Conservation (phyloP, 2,797 vertebrate species). For the Sarcoramphus papa region DNA sequence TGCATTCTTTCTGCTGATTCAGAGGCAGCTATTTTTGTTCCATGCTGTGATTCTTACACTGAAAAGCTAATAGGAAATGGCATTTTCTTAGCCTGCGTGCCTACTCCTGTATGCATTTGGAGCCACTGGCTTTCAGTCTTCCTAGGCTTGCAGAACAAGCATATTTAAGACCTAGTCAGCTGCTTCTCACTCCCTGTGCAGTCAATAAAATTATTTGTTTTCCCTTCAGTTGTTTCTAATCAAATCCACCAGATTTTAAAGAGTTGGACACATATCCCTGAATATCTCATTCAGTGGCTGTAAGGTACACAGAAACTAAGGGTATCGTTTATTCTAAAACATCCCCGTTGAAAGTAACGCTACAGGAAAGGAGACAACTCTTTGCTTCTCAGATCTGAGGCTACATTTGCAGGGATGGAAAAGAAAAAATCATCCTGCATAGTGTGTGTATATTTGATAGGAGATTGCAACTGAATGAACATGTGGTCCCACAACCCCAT, state of each 20-base stretch:
- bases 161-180: neutral
- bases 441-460: neutral
- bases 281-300: neutral
- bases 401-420: neutral
- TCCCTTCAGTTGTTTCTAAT: neutral
- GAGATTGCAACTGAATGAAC: neutral
- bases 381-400: neutral
- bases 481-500: too few relatives aligned
- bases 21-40: neutral
- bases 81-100: neutral
- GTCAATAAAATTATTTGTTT: neutral
- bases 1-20: slow-evolving; percentile 7
- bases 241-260: neutral
- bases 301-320: neutral
- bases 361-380: neutral
- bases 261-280: neutral
- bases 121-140: neutral
- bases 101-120: neutral
- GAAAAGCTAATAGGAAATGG: neutral
- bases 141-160: neutral
- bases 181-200: neutral
- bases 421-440: neutral
- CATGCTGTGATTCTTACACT: neutral
- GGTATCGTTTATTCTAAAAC: neutral
- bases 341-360: neutral